Conservation (phyloP, 2,797 vertebrate genomes). For the Mus spretus region DNA sequence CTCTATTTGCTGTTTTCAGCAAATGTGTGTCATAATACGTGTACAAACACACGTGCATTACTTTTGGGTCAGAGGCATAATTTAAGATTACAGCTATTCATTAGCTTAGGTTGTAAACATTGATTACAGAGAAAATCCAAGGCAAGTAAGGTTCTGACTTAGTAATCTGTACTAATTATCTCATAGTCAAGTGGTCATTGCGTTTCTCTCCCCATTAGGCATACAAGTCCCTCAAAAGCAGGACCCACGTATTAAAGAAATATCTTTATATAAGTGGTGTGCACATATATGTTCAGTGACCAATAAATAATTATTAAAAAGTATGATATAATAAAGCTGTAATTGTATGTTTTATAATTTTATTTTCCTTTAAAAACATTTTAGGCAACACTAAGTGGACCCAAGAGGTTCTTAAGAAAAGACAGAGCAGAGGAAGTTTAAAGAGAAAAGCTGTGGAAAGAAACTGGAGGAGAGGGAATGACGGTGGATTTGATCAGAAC, state of each 20-base stretch:
- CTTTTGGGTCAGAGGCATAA: neutral
- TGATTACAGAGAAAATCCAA: neutral
- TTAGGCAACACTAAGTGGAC: neutral
- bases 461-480: no score
- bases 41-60: neutral
- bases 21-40: neutral
- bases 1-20: neutral
- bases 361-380: constrained; percentile 55
- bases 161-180: neutral
- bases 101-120: neutral
- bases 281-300: neutral
- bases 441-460: neutral
- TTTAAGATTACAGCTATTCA: neutral
- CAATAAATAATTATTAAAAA: constrained; percentile 32
- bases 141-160: neutral
- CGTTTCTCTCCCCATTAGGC: neutral
- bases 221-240: neutral
- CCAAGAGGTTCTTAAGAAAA: neutral
- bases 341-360: constrained; percentile 12
- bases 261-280: neutral
- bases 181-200: neutral
- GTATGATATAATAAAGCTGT: constrained; percentile 25
- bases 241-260: neutral
- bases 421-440: neutral
- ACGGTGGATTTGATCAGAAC: neutral